phyloP scores from a whole-genome alignment of 2,797 vertebrate genomes.

The Amblyopsis hoosieri region DNA sequence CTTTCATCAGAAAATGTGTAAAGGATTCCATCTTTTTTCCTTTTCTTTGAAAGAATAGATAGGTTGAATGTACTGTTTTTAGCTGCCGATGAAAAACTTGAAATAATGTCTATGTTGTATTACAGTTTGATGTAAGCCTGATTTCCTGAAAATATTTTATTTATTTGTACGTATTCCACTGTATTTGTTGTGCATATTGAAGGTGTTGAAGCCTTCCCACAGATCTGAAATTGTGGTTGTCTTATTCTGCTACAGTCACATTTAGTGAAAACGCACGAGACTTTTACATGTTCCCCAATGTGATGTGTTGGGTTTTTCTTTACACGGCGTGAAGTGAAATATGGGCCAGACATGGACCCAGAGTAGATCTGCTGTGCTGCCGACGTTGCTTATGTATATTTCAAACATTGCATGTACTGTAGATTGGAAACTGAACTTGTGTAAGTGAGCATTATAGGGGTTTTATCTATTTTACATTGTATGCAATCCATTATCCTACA shows the following conservation, averaged over 20 bases:
- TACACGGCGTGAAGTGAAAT: slow-evolving; percentile 16
- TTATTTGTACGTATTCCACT: not conserved
- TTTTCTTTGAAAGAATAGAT: slow-evolving; percentile 6
- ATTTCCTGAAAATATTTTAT: not conserved
- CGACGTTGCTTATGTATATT: slow-evolving; percentile 5
- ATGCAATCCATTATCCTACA: no score
- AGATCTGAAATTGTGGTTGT: slow-evolving; percentile 39
- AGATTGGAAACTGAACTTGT: slow-evolving; percentile 12
- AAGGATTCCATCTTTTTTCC: slow-evolving; percentile 17
- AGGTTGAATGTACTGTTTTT: slow-evolving; percentile 25
- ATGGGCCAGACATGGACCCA: slow-evolving; percentile 3
- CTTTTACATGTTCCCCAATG: slow-evolving; percentile 52
- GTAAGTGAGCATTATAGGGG: not conserved
- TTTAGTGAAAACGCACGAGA: slow-evolving; percentile 20
- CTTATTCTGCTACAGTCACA: slow-evolving; percentile 14
- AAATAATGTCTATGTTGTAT: slow-evolving; percentile 4
- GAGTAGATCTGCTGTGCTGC: slow-evolving; percentile 15
- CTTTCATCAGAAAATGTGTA: slow-evolving; percentile 7
- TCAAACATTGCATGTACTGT: slow-evolving; percentile 5
- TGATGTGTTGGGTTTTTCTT: slow-evolving; percentile 24
- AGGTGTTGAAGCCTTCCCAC: slow-evolving; percentile 2
- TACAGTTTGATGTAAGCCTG: slow-evolving; percentile 3
- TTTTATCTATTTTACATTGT: not conserved
- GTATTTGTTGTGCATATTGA: slow-evolving; percentile 2
- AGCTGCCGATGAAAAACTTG: slow-evolving; percentile 38